These are phyloP conservation scores for Cordilura impudica DNA, from an alignment of 2,888 invertebrate genomes.

Conservation along the genomic window DNA sequence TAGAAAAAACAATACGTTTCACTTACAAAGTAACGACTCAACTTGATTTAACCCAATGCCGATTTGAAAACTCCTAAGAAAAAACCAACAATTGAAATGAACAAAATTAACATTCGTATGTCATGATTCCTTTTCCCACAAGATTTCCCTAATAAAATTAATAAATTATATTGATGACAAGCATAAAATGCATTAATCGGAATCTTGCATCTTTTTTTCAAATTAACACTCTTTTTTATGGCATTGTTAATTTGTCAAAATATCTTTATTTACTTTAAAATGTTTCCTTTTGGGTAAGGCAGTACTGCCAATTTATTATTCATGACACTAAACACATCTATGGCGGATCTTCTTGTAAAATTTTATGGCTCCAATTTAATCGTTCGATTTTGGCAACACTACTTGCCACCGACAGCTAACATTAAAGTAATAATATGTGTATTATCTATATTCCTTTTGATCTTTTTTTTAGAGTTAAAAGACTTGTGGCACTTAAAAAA, in stretches of 20 bases:
- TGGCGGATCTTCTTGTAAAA: background rate
- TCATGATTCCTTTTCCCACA: background rate
- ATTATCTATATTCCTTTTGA: conserved; percentile 36
- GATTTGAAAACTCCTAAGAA: too few relatives aligned
- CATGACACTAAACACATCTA: background rate
- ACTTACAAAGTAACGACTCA: background rate
- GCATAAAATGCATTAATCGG: background rate
- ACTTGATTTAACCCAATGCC: background rate
- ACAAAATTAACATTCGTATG: background rate
- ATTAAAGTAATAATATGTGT: background rate
- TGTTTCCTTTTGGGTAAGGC: background rate
- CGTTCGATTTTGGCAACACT: background rate
- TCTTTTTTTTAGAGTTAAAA: conserved; percentile 27
- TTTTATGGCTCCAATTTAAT: background rate
- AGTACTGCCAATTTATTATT: background rate
- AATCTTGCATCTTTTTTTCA: background rate
- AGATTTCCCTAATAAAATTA: background rate
- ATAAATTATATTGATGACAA: background rate
- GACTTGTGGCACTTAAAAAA: background rate
- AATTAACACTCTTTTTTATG: background rate
- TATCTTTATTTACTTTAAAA: background rate
- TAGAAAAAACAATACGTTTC: background rate
- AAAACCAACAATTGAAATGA: background rate
- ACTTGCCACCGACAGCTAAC: background rate
- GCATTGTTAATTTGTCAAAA: background rate